These are phyloP conservation scores for Apogon hyalosoma DNA, from an alignment of 2,797 vertebrate genomes.

Conservation along the genomic window DNA sequence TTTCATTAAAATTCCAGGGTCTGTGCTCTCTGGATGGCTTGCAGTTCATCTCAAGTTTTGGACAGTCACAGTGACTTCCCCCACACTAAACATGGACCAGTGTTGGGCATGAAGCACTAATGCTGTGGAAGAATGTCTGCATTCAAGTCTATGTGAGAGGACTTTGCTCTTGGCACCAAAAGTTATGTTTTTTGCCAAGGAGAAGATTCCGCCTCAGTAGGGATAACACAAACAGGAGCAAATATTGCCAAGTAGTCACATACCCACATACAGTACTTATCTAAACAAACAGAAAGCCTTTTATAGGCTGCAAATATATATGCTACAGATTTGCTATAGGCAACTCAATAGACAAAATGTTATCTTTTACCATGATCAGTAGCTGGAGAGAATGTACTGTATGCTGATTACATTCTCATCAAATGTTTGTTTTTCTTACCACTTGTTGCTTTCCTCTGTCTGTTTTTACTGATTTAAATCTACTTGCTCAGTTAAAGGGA, in stretches of 20 bases:
- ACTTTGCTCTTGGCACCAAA: slow-evolving; percentile 32
- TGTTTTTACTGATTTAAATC: slow-evolving; percentile 20
- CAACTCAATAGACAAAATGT: slow-evolving; percentile 26
- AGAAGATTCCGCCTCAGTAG: slow-evolving; percentile 27
- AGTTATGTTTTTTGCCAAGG: slow-evolving; percentile 13
- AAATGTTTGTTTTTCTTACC: slow-evolving; percentile 27
- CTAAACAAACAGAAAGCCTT: slow-evolving; percentile 21
- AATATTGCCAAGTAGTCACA: slow-evolving; percentile 62
- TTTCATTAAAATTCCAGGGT: not conserved
- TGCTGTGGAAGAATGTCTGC: slow-evolving; percentile 33
- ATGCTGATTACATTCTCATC: slow-evolving; percentile 43
- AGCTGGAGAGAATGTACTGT: slow-evolving; percentile 20
- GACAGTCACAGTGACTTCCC: slow-evolving; percentile 15
- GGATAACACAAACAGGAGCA: slow-evolving; percentile 32
- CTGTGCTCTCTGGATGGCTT: slow-evolving; percentile 12
- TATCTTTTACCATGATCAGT: slow-evolving; percentile 30
- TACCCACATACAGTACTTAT: slow-evolving; percentile 26
- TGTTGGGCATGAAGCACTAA: slow-evolving; percentile 24
- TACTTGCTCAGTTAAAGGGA: slow-evolving; percentile 40
- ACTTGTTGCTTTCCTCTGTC: slow-evolving; percentile 10
- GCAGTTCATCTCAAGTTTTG: slow-evolving; percentile 12
- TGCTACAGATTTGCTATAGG: slow-evolving; percentile 23
- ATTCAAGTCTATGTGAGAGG: slow-evolving; percentile 11
- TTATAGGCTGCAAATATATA: slow-evolving; percentile 16
- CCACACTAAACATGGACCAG: slow-evolving; percentile 13